Evolutionary conservation across 2,888 invertebrate species (phyloP).

Genomic region (Formica aserva): DNA sequence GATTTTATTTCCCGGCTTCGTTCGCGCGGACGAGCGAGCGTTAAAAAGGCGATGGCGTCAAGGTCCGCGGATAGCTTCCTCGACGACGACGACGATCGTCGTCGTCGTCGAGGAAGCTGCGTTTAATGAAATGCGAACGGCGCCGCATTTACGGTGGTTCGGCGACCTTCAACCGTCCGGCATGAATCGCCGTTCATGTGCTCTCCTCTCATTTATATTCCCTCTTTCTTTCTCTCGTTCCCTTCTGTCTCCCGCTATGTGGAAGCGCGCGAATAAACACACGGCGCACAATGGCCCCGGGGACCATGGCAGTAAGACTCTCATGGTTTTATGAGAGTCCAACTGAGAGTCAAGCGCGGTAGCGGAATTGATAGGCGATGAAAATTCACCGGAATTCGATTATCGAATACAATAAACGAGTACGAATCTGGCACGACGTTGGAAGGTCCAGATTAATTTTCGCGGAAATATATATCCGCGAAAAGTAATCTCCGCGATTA

Average conservation of each 20-base stretch:
- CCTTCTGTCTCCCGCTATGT: conserved; percentile 28
- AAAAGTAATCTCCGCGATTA: background rate
- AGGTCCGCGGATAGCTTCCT: conserved; percentile 59
- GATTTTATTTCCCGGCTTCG: conserved; percentile 26
- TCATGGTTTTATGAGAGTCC: conserved; percentile 13
- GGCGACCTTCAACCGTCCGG: conserved; percentile 56
- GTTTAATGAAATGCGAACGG: conserved; percentile 72
- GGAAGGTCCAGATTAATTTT: too few species aligned
- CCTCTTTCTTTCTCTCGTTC: background rate
- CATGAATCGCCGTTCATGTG: conserved; percentile 49
- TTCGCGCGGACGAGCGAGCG: conserved; percentile 33
- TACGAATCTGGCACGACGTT: too few species aligned
- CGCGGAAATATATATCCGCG: background rate
- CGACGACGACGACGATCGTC: conserved; percentile 23
- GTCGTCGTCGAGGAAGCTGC: background rate
- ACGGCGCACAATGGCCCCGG: conserved; percentile 34
- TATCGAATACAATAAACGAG: background rate
- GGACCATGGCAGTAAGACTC: conserved; percentile 6
- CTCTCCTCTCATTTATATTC: conserved; percentile 67
- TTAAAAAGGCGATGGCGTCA: conserved; percentile 38
- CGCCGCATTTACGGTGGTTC: conserved; percentile 58
- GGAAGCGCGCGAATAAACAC: background rate
- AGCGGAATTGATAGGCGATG: conserved; percentile 42
- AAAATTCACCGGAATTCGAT: conserved; percentile 9
- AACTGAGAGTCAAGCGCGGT: conserved; percentile 2